Percentiles rank a stretch among this genome's conserved stretches.
phyloP scores from a whole-genome alignment of 2,888 invertebrate species.

The Leptinotarsa rubiginosa region DNA sequence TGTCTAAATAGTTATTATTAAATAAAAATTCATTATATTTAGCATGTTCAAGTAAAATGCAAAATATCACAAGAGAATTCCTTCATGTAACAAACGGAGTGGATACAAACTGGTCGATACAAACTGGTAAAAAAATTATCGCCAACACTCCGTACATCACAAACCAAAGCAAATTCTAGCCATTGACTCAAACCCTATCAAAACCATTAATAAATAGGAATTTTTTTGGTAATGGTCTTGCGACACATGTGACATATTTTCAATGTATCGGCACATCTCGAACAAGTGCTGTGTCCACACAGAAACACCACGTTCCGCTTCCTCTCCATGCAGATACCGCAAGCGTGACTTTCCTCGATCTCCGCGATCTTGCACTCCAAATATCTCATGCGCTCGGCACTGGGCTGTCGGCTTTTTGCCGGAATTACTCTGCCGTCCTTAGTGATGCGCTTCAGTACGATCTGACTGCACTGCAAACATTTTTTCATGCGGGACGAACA shows the following conservation, averaged over 20 bases:
- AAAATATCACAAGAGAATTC: constrained; percentile 37
- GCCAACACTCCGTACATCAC: constrained; percentile 21
- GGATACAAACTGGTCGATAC: not conserved
- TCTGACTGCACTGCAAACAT: constrained; percentile 76
- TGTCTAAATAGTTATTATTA: constrained; percentile 23
- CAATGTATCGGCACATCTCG: constrained; percentile 82
- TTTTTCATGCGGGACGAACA: constrained; percentile 83
- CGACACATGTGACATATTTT: constrained; percentile 90
- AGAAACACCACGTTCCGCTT: constrained; percentile 84
- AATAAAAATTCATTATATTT: constrained; percentile 28
- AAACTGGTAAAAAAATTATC: not conserved
- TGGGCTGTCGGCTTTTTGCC: constrained; percentile 71
- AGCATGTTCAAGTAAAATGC: constrained; percentile 28
- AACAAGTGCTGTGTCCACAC: constrained; percentile 90
- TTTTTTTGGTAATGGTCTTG: constrained; percentile 80
- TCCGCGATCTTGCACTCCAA: constrained; percentile 85
- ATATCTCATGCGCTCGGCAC: constrained; percentile 75
- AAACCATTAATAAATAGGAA: constrained; percentile 66
- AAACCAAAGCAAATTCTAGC: constrained; percentile 29
- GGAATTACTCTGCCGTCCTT: constrained; percentile 68
- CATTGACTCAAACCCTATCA: constrained; percentile 8
- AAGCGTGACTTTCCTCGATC: constrained; percentile 87
- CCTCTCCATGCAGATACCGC: constrained; percentile 90
- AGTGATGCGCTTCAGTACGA: constrained; percentile 71
- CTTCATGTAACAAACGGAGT: constrained; percentile 32